Conservation (phyloP, 35 echinoderm and acorn worm species). For the Holothuria glaberrima region DNA sequence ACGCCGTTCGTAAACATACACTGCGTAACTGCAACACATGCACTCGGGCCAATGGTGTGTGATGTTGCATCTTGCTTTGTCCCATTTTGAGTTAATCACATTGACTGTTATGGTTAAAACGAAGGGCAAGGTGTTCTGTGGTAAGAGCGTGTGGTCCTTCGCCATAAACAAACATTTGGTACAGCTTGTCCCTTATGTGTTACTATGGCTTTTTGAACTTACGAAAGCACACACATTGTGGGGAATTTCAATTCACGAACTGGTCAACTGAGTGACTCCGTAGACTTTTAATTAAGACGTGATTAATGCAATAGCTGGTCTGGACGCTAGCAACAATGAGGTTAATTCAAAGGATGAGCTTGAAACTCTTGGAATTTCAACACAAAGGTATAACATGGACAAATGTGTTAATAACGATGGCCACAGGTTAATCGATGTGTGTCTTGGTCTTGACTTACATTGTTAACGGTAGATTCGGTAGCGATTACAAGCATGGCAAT, state of each 20-base stretch:
- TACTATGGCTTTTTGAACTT: too few species aligned
- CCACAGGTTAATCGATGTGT: slow-evolving; percentile 42
- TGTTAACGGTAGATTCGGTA: slow-evolving; percentile 54
- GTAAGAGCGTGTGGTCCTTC: too few species aligned
- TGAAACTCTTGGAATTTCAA: slow-evolving; percentile 22
- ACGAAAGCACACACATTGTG: too few species aligned
- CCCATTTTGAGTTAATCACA: too few species aligned
- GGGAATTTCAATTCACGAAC: slow-evolving; percentile 21
- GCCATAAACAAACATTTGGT: too few species aligned
- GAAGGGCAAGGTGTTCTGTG: too few species aligned
- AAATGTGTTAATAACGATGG: slow-evolving; percentile 52
- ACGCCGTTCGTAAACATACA: too few species aligned
- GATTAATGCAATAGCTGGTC: slow-evolving; percentile 10
- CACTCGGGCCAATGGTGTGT: too few species aligned
- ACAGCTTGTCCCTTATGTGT: too few species aligned
- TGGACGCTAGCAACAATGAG: not conserved
- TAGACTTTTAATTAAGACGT: slow-evolving; percentile 25
- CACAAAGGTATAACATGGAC: slow-evolving; percentile 36
- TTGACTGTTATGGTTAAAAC: too few species aligned
- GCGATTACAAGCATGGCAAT: slow-evolving; percentile 41
- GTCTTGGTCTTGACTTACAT: slow-evolving; percentile 41
- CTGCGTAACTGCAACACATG: too few species aligned
- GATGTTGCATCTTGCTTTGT: too few species aligned
- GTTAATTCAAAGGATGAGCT: slow-evolving; percentile 20
- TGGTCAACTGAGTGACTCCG: slow-evolving; percentile 8